Base-by-base conservation (phyloP, 2,113 vertebrate genomes). In the Todiramphus saurophagus region DNA sequence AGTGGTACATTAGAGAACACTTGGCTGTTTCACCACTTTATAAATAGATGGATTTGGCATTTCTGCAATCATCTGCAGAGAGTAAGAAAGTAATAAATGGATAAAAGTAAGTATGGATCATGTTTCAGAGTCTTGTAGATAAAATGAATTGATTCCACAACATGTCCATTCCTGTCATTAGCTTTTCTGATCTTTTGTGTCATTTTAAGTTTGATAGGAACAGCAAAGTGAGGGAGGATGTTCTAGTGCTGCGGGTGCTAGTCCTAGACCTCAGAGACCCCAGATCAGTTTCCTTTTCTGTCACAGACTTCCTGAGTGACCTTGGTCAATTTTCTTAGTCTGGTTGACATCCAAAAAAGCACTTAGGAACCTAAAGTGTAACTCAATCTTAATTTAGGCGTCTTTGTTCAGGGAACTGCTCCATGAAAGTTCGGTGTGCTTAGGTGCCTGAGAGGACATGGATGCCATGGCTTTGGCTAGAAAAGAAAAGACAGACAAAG, bases 31-130 rank as follows among this genome's bases (percentile, higher is more conserved):
- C 90, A 73, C 25, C 89, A 81, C 75, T 96, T 96, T 98, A 97
- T 97, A 97, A 97, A 97, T 96, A 98, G 97, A 96, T 92, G 93
- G 89, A 96, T 90, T 90, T 95, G 96, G 90, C 91, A 93, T 96
- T 97, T 94, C 90, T 89, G 90, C 51, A 87, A 94, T 96, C 30
- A 93, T 97, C 91, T 96, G 93, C 37, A 66, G 60, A 96, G 86
- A 37, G 80, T 79, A 91, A 85, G 85, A 94, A 92, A 96, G 82
- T n/a, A 88, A 78, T 59, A 87, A 66, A 80, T 72, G 55, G n/a
- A 74, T 83, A 80, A 93, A 90, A 64, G 70, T 62, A 94, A 46
- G n/a, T 28, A 77, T 25, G 67, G 59, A 44, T 94, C 63, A 39
- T 46, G 24, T 96, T 92, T 95, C 85, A 80, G 44, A 53, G 33